Evolutionary conservation across 2,888 invertebrate genomes (phyloP).

Genomic region (Mamestra brassicae): DNA sequence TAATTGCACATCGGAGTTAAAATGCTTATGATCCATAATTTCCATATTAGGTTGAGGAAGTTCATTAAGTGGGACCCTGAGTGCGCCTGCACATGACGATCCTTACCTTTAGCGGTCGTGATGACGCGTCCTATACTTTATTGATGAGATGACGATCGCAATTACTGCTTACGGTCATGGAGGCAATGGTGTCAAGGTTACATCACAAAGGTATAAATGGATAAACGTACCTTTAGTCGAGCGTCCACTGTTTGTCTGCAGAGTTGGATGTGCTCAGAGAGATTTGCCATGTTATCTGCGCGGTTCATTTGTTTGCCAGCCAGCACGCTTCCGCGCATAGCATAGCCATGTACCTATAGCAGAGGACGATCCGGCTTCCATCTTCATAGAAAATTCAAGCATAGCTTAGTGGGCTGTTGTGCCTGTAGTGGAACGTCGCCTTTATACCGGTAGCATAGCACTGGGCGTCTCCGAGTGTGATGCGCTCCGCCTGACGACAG

Average conservation of each 20-base stretch:
- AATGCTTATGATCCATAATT: conserved; percentile 46
- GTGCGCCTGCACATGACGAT: conserved; percentile 71
- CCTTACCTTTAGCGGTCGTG: conserved; percentile 74
- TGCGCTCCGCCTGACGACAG: conserved; percentile 66
- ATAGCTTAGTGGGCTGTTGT: background rate
- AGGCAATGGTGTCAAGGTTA: conserved; percentile 83
- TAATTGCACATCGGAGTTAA: conserved; percentile 36
- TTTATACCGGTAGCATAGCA: conserved; percentile 21
- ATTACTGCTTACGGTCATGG: conserved; percentile 79
- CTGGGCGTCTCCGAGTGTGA: conserved; percentile 17
- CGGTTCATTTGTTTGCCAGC: no score
- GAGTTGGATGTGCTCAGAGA: background rate
- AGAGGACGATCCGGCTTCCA: background rate
- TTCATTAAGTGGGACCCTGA: conserved; percentile 82
- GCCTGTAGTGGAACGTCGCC: background rate
- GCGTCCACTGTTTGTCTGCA: background rate
- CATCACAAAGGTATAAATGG: conserved; percentile 50
- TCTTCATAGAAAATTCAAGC: background rate
- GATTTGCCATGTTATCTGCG: background rate
- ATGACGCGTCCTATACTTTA: conserved; percentile 77
- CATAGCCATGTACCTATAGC: background rate
- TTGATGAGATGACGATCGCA: conserved; percentile 77
- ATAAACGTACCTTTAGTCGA: background rate
- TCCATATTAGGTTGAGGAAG: conserved; percentile 78
- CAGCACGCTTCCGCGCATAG: background rate